A percentile compares a stretch with the other conserved stretches of the same genome.
Conservation (phyloP, 2,797 vertebrate genomes). For the Nyctibius grandis region DNA sequence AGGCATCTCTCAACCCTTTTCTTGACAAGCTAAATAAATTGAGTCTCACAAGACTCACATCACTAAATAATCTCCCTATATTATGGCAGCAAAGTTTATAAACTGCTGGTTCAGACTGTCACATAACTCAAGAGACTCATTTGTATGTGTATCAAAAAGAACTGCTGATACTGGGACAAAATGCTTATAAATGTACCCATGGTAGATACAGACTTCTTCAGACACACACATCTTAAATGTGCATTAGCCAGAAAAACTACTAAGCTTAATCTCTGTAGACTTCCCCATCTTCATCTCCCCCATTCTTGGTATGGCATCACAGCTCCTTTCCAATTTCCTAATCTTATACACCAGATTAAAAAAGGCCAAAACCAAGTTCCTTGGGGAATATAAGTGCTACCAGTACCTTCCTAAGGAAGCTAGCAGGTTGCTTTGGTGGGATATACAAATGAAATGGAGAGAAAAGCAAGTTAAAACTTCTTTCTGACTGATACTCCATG, state of each 20-base stretch:
- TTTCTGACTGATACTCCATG: neutral
- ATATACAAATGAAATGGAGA: neutral
- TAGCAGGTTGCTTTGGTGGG: neutral
- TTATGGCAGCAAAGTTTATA: neutral
- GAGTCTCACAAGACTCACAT: neutral
- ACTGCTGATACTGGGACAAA: neutral
- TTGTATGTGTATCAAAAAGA: neutral
- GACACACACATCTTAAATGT: neutral
- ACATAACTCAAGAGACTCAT: neutral
- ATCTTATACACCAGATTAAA: neutral
- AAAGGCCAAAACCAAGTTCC: neutral
- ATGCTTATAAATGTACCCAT: neutral
- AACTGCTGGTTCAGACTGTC: neutral
- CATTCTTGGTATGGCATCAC: neutral
- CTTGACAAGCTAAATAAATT: neutral
- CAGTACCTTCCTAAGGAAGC: neutral
- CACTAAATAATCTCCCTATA: neutral
- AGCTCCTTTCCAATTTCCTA: neutral
- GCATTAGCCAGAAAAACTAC: neutral
- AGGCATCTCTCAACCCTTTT: neutral
- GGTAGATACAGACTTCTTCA: neutral
- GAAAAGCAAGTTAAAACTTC: neutral
- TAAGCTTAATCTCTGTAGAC: neutral
- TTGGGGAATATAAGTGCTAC: neutral
- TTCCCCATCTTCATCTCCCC: neutral